These are phyloP conservation scores for Misgurnus mizolepis DNA, from an alignment of 2,113 vertebrate genomes.

Conservation along the genomic window DNA sequence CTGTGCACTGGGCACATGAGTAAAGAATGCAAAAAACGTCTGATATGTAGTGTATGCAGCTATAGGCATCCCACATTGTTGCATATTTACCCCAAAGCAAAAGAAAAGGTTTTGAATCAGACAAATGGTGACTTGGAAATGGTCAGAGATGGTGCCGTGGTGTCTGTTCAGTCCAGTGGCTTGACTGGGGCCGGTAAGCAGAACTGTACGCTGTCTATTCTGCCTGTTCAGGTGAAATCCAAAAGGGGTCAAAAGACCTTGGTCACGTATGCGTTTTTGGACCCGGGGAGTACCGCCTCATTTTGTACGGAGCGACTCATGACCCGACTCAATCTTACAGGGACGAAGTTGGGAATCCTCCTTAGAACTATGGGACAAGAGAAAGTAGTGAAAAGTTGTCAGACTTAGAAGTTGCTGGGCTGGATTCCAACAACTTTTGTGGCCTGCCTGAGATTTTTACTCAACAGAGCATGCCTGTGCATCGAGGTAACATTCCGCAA, in stretches of 20 bases:
- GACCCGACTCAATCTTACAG: neutral
- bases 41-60: neutral
- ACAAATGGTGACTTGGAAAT: neutral
- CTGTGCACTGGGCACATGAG: neutral
- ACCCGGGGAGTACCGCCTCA: constrained; percentile 28
- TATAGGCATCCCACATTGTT: neutral
- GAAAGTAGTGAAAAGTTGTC: constrained; percentile 31
- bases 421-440: neutral
- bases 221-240: constrained; percentile 37
- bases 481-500: constrained; percentile 13
- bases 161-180: constrained; percentile 13
- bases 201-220: constrained; percentile 30
- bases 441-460: constrained; percentile 18
- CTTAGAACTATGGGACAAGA: constrained; percentile 37
- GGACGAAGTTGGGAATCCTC: constrained; percentile 23
- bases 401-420: constrained; percentile 5
- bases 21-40: neutral
- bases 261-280: constrained; percentile 40
- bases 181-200: constrained; percentile 40
- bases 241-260: neutral
- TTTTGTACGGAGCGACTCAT: constrained; percentile 43
- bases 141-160: neutral
- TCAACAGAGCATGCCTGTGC: constrained; percentile 18
- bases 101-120: neutral
- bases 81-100: neutral